Conservation (phyloP, 2,113 vertebrate species). For the Pseudorasbora parva region DNA sequence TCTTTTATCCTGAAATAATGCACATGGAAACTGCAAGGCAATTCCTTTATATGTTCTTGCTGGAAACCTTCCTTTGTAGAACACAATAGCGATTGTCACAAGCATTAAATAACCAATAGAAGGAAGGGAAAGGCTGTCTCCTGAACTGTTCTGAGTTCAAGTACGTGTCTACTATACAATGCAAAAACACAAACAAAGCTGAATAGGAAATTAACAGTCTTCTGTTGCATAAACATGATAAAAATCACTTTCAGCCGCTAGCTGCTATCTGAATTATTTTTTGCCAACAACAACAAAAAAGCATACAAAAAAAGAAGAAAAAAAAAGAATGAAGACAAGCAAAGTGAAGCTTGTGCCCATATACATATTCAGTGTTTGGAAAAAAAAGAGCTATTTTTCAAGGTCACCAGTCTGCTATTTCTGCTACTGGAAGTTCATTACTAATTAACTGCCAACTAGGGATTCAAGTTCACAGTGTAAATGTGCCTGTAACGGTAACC, state of each 20-base stretch:
- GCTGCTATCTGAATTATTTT: constrained; percentile 44
- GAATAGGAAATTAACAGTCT: constrained; percentile 60
- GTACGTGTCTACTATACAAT: constrained; percentile 58
- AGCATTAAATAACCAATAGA: constrained; percentile 56
- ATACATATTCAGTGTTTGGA: not conserved
- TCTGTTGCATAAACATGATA: constrained; percentile 44
- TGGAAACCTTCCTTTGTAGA: constrained; percentile 53
- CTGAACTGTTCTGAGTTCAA: constrained; percentile 49
- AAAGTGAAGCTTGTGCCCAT: constrained; percentile 3
- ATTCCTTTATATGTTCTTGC: not conserved
- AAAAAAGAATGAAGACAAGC: constrained; percentile 17
- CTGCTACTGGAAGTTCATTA: not conserved
- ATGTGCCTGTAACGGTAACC: not conserved
- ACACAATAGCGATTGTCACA: constrained; percentile 69
- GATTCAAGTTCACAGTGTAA: not conserved
- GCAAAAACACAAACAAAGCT: constrained; percentile 60
- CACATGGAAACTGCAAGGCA: not conserved
- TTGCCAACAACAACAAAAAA: not conserved
- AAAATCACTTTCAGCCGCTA: constrained; percentile 56
- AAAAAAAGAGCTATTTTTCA: constrained; percentile 11
- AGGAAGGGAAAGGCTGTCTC: constrained; percentile 58
- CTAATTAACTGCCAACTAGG: constrained; percentile 7
- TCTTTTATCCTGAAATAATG: not conserved
- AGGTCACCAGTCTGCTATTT: constrained; percentile 1
- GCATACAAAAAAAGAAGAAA: not conserved